Conservation (phyloP, 2,797 vertebrate genomes). For the Sandelia bainsii region DNA sequence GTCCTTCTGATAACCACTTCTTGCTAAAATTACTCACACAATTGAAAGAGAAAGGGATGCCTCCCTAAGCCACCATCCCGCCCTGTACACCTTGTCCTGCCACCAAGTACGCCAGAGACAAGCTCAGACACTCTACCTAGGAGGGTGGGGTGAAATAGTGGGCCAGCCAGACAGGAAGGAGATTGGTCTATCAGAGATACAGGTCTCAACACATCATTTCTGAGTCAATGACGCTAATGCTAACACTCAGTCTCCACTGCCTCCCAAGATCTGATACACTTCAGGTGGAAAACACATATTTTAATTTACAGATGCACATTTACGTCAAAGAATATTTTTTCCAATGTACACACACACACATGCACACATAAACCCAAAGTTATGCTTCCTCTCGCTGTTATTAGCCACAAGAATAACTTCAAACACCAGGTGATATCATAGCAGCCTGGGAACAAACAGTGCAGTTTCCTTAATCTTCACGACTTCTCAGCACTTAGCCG, state of each 20-base stretch:
- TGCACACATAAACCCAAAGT: constrained; percentile 39
- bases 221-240: constrained; percentile 56
- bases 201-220: constrained; percentile 80
- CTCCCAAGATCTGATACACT: constrained; percentile 39
- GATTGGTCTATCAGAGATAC: constrained; percentile 57
- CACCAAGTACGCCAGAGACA: constrained; percentile 53
- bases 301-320: constrained; percentile 40
- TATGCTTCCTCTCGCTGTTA: constrained; percentile 57
- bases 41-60: constrained; percentile 44
- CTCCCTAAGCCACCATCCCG: constrained; percentile 33
- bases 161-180: constrained; percentile 63
- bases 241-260: constrained; percentile 45
- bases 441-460: constrained; percentile 67
- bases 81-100: constrained; percentile 42
- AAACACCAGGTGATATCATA: constrained; percentile 81
- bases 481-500: constrained; percentile 65
- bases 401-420: constrained; percentile 66
- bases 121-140: constrained; percentile 71
- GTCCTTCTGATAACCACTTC: constrained; percentile 45
- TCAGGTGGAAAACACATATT: constrained; percentile 49
- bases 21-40: constrained; percentile 36
- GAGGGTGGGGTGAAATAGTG: constrained; percentile 64
- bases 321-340: constrained; percentile 42
- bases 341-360: constrained; percentile 28
- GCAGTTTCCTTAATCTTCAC: constrained; percentile 71